Percentiles rank a stretch among this genome's conserved stretches.
Conservation (phyloP, 1,140 invertebrate genomes). For the Bombyx mori region ASM3026992v2 NC_085133.1:8357001-8357500, state of each 20-base stretch:
- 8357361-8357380: constrained; percentile 92
- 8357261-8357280: constrained; percentile 41
- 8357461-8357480: constrained; percentile 94
- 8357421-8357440: constrained; percentile 96
- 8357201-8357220: too few species aligned
- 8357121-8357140: too few species aligned
- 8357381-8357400: constrained; percentile 96
- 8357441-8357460: constrained; percentile 98
- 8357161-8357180: too few species aligned
- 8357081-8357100: too few species aligned
- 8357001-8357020: too few species aligned
- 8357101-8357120: too few species aligned
- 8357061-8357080: too few species aligned
- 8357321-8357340: constrained; percentile 92
- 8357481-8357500: constrained; percentile 95
- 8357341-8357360: constrained; percentile 93
- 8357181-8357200: too few species aligned
- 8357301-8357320: constrained; percentile 88
- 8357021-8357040: background rate
- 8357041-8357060: too few species aligned
- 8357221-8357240: too few species aligned
- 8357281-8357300: constrained; percentile 90
- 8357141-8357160: too few species aligned
- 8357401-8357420: constrained; percentile 94
- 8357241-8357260: too few species aligned